Base-by-base conservation (phyloP, 2,113 vertebrate species). In the Lophura nycthemera region DNA sequence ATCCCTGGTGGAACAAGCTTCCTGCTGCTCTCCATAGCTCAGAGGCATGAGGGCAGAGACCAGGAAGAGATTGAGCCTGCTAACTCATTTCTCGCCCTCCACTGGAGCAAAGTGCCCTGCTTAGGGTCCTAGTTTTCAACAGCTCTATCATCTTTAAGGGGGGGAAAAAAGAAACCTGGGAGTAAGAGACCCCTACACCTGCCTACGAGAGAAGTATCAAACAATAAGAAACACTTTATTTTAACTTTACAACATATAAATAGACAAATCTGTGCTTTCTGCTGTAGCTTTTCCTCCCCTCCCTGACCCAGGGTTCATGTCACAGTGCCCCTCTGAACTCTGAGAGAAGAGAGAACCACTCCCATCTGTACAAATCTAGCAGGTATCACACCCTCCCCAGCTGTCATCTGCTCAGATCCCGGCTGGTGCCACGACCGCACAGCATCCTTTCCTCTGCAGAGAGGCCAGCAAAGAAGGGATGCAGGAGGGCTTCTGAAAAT, bases 151-250 rank as follows among this genome's bases (percentile, higher is more conserved):
- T 66, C 9, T 75, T 70, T 36, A 27, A 54, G 59, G 24, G 30
- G 54, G 10, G 30, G 10, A 12, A n/a, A 65, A 61, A 76, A 30
- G 32, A 76, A 73, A 78, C 29, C 38, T 42, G 63, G 48, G 69
- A 77, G 38, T 48, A 36, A 34, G 9, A 21, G 25, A 50, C 21
- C 84, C 73, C 94, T 83, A 54, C 65, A 56, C 86, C 83, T 72
- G 13, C 95, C 95, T 93, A 96, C 98, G n/a, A 97, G 96, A 96
- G 90, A 97, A 95, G 96, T 98, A 98, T 94, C 97, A 98, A 98
- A 98, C 97, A 97, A 98, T 98, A 98, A 98, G 98, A 98, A 98
- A 98, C 98, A 98, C 97, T 98, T 98, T 98, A 98, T 98, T 98
- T 97, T 97, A 98, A 98, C 98, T 98, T 98, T 98, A 98, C 97